Conservation (phyloP, 2,888 invertebrate species). For the Sinelater perroti region DNA sequence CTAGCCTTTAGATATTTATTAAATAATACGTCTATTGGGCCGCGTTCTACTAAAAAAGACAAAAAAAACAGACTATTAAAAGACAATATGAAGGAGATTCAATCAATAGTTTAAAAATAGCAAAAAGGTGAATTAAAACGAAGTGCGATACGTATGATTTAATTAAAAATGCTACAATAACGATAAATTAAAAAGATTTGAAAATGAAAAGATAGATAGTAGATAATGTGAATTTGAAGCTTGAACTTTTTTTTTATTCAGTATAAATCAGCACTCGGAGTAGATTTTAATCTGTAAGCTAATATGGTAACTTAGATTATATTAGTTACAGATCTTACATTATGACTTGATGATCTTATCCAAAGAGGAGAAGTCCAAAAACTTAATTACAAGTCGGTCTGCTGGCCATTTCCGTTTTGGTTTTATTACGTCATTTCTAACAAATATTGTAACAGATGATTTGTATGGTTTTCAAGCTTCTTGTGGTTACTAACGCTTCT, state of each 20-base stretch:
- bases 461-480: slow-evolving; percentile 2
- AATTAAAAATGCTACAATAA: too few species aligned
- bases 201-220: too few species aligned
- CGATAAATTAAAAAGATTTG: too few species aligned
- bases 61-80: too few species aligned
- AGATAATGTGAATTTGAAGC: too few species aligned
- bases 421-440: slow-evolving; percentile 1
- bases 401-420: not conserved
- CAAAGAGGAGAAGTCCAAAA: not conserved
- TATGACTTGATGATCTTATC: not conserved
- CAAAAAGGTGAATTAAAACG: too few species aligned
- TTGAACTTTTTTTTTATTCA: not conserved
- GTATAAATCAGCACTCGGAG: slow-evolving; percentile 1
- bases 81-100: too few species aligned
- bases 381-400: not conserved
- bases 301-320: not conserved
- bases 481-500: slow-evolving; percentile 2
- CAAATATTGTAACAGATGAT: not conserved
- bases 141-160: too few species aligned
- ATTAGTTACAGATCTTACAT: slow-evolving; percentile 2
- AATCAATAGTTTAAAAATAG: too few species aligned
- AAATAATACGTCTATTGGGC: too few species aligned
- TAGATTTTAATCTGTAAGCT: not conserved
- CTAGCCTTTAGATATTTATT: too few species aligned
- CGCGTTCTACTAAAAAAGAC: too few species aligned